A percentile compares a stretch with the other conserved stretches of the same genome.
phyloP scores from a whole-genome alignment of 2,888 invertebrate genomes.

The Erannis defoliaria region DNA sequence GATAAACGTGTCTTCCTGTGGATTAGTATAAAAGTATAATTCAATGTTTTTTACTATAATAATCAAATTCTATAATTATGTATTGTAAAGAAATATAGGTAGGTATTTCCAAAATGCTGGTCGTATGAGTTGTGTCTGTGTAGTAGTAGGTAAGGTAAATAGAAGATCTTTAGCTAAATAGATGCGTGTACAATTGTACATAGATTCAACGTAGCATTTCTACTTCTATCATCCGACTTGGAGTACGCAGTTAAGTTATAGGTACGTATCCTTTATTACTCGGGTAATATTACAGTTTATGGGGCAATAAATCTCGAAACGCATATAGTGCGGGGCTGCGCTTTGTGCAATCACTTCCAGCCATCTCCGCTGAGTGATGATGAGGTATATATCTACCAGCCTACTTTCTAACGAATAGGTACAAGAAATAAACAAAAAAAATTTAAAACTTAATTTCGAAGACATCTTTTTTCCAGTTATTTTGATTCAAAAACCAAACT shows the following conservation, averaged over 20 bases:
- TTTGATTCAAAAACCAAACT: too few relatives aligned
- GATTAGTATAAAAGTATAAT: too few relatives aligned
- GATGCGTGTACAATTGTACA: background rate
- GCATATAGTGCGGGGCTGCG: slow-evolving; percentile 61
- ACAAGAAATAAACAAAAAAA: background rate
- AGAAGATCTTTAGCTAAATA: background rate
- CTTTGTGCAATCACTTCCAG: slow-evolving; percentile 60
- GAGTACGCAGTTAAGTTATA: slow-evolving; percentile 66
- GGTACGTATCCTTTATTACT: slow-evolving; percentile 74
- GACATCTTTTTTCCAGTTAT: too few relatives aligned
- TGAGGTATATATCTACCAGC: background rate
- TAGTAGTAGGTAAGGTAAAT: background rate
- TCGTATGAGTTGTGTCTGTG: background rate
- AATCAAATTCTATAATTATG: too few relatives aligned
- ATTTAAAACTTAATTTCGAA: too few relatives aligned
- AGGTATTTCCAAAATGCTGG: too few relatives aligned
- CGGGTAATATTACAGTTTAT: slow-evolving; percentile 78
- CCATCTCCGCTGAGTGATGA: slow-evolving; percentile 13
- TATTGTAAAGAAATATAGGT: too few relatives aligned
- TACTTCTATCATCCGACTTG: slow-evolving; percentile 58
- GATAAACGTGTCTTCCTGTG: too few relatives aligned
- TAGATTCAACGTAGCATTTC: slow-evolving; percentile 47
- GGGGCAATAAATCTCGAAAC: slow-evolving; percentile 74
- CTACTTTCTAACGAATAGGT: background rate
- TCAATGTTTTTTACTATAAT: too few relatives aligned